Evolutionary conservation across 2,888 invertebrate species (phyloP), one percentile per base, ranked within the genome.

Genomic region (Elysia crispata): DNA sequence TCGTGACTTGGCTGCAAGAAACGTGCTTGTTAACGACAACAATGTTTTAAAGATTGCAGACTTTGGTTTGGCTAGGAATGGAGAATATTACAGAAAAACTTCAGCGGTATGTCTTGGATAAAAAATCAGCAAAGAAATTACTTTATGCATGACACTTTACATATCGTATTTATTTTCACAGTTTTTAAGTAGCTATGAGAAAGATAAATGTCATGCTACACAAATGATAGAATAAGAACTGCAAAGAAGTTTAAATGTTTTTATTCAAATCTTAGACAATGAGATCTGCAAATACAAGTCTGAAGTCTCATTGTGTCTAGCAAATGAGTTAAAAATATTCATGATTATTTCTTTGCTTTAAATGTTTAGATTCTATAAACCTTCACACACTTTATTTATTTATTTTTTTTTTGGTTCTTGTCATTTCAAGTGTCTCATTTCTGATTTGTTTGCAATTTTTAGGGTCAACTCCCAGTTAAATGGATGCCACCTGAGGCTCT

Each of bases 401-500:
- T 70, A n/a, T 23, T 57, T 5, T 82, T 25, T 11, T 41, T 6
- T 41, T 41, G 11, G 11, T 6, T 3, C 41, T 6, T 41, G 41
- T 3, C 11, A 41, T 41, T 3, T 41, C 11, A 3, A 41, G 11
- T 6, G 41, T 41, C 41, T 41, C 41, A 41, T 41, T 41, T 41
- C 11, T 41, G 3, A 41, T 41, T 41, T 6, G n/a, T n/a, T 41
- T 11, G 11, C 41, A 41, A 41, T n/a, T 85, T 87, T 50, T 82
- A 97, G 91, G 98, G 98, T 0, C 97, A 98, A 97, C 92, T 99
- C 82, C 99, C 98, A 0, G 98, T 98, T 33, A 98, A 98, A 91
- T 99, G 99, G 99, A 99, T 99, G 98, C 99, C 99, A 0, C 98
- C 99, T 0, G 99, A 99, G 92, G 98, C 98, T 0, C 98, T 98